Evolutionary conservation across 64 coral and sea anemone genomes (phyloP), one percentile per base, ranked within the genome.

Genomic region (Pocillopora damicornis): DNA sequence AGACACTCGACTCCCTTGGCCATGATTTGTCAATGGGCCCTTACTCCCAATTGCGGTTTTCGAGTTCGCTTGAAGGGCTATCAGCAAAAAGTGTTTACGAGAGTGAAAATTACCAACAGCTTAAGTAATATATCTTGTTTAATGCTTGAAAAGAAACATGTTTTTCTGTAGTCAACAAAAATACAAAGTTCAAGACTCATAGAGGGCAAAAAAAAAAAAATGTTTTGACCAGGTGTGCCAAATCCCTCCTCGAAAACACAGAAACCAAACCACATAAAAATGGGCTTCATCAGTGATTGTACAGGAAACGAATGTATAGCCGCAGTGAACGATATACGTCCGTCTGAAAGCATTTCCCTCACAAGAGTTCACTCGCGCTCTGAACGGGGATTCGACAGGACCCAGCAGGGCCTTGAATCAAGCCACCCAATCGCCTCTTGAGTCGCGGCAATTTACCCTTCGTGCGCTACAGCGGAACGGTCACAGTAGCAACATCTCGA

Each of bases 41-140:
- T 85, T 85, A 68, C 72, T 85, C 81, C 37, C 81, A 72, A 72
- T 85, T 85, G 81, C 81, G 81, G 81, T 85, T 85, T 79, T 79
- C 66, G 35, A 66, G 61, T 73, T 85, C 81, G n/a, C 23, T 18
- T 85, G 10, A 73, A 85, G 81, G 71, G 81, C 81, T 73, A 85
- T 85, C 81, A 85, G 42, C 20, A 67, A 42, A 38, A 26, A 85
- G 65, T 71, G 37, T 71, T 85, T 85, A 72, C 63, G 11, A 73
- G 11, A 68, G 12, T 9, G 68, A 85, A 85, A 85, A 37, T 72
- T 85, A 65, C 63, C 81, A 85, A 72, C 81, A 56, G 37, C 37
- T 85, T 20, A 71, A 66, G 81, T 73, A 85, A 57, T 42, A 23
- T 66, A 59, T 73, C 38, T n/a, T 2, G 62, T 63, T 67, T 85